These are phyloP conservation scores for Cichladusa arquata DNA, from an alignment of 2,113 vertebrate species.

Conservation along the genomic window DNA sequence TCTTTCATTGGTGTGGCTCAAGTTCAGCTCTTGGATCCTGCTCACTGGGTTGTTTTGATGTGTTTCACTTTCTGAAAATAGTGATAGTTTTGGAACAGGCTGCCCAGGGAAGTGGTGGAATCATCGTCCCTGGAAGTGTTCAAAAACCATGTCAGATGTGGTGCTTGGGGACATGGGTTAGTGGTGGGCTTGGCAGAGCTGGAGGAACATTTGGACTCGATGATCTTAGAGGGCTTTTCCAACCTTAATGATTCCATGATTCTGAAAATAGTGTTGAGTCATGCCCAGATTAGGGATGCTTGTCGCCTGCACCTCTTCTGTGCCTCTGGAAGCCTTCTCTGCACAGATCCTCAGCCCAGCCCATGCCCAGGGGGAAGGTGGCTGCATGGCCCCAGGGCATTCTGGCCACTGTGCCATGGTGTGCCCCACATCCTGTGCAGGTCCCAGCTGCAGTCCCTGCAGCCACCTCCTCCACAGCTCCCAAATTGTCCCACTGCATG, in stretches of 20 bases:
- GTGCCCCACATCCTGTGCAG: fast-evolving
- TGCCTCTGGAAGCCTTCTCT: not conserved
- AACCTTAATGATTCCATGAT: not conserved
- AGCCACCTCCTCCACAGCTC: not conserved
- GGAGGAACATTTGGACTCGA: not conserved
- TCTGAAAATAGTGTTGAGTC: not conserved
- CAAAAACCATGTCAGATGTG: not conserved
- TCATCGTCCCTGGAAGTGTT: not conserved
- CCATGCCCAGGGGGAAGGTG: not conserved
- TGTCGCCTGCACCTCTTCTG: fast-evolving
- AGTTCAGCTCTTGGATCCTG: not conserved
- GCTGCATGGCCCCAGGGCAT: fast-evolving
- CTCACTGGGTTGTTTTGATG: not conserved
- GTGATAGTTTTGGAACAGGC: not conserved
- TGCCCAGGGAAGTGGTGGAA: not conserved
- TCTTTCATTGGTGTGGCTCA: not conserved
- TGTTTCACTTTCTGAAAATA: not conserved
- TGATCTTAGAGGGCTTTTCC: not conserved
- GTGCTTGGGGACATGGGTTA: not conserved
- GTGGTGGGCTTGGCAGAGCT: not conserved
- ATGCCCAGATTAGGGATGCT: not conserved
- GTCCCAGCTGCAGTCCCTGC: not conserved
- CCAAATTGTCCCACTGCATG: not conserved
- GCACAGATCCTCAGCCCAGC: not conserved
- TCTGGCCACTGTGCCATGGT: fast-evolving